phyloP scores from a whole-genome alignment of 2,888 invertebrate species.

The Lutraria lutraria region DNA sequence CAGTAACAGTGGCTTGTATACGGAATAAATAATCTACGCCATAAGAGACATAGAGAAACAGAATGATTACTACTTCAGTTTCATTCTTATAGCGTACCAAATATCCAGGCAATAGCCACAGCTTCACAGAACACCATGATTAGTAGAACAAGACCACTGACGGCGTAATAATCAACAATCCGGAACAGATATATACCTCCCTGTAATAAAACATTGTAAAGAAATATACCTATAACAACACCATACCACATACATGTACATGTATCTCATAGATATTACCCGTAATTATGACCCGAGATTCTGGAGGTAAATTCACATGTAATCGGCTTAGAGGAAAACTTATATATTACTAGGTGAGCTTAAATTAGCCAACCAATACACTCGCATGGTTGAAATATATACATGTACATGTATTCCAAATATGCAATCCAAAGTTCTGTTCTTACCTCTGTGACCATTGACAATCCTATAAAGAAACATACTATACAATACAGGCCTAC shows the following conservation, averaged over 20 bases:
- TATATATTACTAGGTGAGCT: too few species aligned
- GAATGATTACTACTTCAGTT: background rate
- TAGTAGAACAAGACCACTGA: conserved; percentile 51
- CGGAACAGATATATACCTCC: conserved; percentile 54
- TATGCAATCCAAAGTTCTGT: background rate
- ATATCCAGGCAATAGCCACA: conserved; percentile 52
- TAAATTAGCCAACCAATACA: too few species aligned
- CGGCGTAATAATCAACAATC: conserved; percentile 52
- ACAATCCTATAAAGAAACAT: conserved; percentile 36
- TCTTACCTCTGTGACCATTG: conserved; percentile 45
- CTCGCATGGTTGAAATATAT: too few species aligned
- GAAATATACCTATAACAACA: too few species aligned
- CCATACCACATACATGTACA: too few species aligned
- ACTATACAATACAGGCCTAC: conserved; percentile 38
- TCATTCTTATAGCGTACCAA: conserved; percentile 40
- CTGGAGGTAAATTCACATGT: too few species aligned
- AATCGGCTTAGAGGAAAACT: too few species aligned
- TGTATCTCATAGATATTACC: too few species aligned
- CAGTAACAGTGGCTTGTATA: background rate
- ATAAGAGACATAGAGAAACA: too few species aligned
- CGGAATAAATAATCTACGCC: background rate
- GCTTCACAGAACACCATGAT: conserved; percentile 45
- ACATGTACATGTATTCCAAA: background rate
- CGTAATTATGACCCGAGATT: too few species aligned
- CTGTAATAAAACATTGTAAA: conserved; percentile 34